phyloP scores from a whole-genome alignment of 2,113 vertebrate species.

The Boleophthalmus pectinirostris region DNA sequence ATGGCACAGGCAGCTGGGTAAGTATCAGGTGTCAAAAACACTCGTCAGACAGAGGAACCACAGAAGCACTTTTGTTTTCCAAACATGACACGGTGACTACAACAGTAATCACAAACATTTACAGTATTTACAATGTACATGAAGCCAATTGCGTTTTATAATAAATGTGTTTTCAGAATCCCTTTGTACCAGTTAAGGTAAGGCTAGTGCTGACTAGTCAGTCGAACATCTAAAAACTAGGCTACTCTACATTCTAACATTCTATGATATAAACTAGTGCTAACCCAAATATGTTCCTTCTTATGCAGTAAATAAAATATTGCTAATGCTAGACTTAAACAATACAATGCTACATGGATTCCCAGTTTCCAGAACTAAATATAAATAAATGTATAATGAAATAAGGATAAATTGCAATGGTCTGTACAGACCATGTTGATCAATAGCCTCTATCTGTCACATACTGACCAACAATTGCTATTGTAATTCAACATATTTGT shows the following conservation, averaged over 20 bases:
- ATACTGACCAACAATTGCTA: too few species aligned
- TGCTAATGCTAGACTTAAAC: too few species aligned
- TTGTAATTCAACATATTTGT: too few species aligned
- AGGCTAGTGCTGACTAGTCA: not conserved
- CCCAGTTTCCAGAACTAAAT: not conserved
- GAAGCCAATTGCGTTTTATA: too few species aligned
- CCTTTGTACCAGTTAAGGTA: not conserved
- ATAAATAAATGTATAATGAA: too few species aligned
- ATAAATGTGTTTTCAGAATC: too few species aligned
- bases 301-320: too few species aligned
- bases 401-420: too few species aligned
- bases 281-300: not conserved
- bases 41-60: conserved; percentile 30
- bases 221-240: not conserved
- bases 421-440: too few species aligned
- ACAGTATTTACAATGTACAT: not conserved
- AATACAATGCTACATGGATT: not conserved
- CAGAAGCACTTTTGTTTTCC: conserved; percentile 1
- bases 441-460: too few species aligned
- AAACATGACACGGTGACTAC: not conserved
- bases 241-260: not conserved
- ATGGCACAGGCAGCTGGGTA: conserved; percentile 66
- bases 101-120: not conserved
- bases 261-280: not conserved
- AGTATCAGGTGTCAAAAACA: conserved; percentile 60